phyloP scores from a whole-genome alignment of 2,797 vertebrate genomes.

The Nothura maculosa region DNA sequence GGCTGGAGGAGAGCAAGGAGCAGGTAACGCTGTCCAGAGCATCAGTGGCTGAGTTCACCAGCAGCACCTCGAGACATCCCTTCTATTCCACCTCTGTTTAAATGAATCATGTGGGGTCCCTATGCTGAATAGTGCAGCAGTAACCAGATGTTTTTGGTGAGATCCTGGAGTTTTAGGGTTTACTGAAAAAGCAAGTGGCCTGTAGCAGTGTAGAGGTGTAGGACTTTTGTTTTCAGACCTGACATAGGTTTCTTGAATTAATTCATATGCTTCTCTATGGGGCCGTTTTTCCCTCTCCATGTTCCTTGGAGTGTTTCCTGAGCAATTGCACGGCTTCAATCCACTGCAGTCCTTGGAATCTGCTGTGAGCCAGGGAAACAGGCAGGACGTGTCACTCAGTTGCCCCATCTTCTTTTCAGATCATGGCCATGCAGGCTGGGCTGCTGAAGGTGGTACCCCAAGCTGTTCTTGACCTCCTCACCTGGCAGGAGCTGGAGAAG shows the following conservation, averaged over 20 bases:
- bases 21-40: conserved; percentile 82
- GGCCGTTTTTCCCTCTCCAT: background rate
- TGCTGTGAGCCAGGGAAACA: background rate
- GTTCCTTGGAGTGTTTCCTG: background rate
- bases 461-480: conserved; percentile 95
- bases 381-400: background rate
- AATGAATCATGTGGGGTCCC: accelerated
- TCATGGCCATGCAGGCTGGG: conserved; percentile 93
- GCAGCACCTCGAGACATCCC: background rate
- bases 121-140: background rate
- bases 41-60: background rate
- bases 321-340: background rate
- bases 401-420: conserved; percentile 72
- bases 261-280: background rate
- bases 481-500: conserved; percentile 98
- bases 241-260: background rate
- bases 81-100: background rate
- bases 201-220: accelerated
- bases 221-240: background rate
- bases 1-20: conserved; percentile 93
- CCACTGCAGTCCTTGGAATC: background rate
- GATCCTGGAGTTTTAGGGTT: background rate
- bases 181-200: background rate
- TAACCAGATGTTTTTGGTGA: background rate
- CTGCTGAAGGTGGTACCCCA: conserved; percentile 98